Conservation (phyloP, 2,888 invertebrate genomes). For the Conistra vaccinii region DNA sequence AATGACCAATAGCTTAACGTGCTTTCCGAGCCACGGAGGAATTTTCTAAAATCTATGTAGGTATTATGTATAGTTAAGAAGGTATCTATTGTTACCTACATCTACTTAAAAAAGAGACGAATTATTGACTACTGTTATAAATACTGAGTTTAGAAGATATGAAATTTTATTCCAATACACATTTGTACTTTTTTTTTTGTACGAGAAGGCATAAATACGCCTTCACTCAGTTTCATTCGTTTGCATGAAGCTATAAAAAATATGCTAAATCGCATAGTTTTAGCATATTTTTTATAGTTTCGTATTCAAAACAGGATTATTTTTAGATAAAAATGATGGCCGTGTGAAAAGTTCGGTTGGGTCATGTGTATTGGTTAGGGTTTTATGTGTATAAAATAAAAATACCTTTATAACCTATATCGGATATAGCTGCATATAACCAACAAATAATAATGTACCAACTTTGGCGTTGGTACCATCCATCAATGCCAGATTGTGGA, state of each 20-base stretch:
- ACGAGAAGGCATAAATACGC: not conserved
- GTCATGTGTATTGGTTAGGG: slow-evolving; percentile 13
- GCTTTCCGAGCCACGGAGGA: no score
- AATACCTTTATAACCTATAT: not conserved
- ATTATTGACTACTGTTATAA: not conserved
- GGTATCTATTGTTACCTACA: not conserved
- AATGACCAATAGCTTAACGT: no score
- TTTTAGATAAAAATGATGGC: slow-evolving; percentile 44
- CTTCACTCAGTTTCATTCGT: slow-evolving; percentile 6
- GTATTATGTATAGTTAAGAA: not conserved
- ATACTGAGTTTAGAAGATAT: not conserved
- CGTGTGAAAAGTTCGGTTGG: slow-evolving; percentile 8
- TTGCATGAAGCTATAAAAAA: slow-evolving; percentile 16
- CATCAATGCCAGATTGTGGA: not conserved
- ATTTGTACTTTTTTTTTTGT: not conserved
- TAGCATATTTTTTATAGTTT: no score
- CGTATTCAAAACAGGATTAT: slow-evolving; percentile 46
- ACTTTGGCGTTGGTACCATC: not conserved
- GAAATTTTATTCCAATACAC: not conserved
- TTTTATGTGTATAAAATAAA: slow-evolving; percentile 3
- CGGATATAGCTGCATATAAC: not conserved
- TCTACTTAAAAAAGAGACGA: not conserved
- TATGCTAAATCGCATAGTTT: slow-evolving; percentile 29
- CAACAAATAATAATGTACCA: not conserved
- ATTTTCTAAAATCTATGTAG: not conserved